Evolutionary conservation across 2,797 vertebrate species (phyloP).

Genomic region (Lemur catta): DNA sequence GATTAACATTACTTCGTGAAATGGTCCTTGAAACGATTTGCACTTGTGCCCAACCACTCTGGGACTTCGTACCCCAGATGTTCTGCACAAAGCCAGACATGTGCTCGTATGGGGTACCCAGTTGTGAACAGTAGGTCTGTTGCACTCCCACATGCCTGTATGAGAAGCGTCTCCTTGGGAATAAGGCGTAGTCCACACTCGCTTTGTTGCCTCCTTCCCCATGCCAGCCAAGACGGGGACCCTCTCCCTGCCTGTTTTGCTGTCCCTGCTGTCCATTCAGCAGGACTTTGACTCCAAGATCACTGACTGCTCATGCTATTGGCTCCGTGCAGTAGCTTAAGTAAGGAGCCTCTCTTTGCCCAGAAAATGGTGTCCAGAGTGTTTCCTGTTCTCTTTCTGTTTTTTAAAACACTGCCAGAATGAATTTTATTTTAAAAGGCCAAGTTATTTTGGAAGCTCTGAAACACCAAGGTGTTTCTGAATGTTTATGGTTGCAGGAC

Average conservation of each 20-base stretch:
- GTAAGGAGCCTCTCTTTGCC: constrained; percentile 42
- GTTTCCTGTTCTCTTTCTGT: constrained; percentile 41
- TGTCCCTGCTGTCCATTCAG: background rate
- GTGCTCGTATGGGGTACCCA: accelerated
- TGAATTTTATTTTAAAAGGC: constrained; percentile 62
- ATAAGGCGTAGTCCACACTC: background rate
- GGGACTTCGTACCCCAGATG: background rate
- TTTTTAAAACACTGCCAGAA: constrained; percentile 77
- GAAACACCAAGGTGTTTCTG: constrained; percentile 77
- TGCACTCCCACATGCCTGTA: background rate
- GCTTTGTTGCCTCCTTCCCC: constrained; percentile 22
- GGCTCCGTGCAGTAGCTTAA: background rate
- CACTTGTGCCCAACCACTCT: constrained; percentile 20
- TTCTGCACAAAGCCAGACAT: background rate
- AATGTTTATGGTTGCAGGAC: constrained; percentile 68
- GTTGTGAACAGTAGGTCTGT: background rate
- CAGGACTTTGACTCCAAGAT: constrained; percentile 1
- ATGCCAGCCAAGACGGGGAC: background rate
- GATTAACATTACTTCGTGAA: constrained; percentile 7
- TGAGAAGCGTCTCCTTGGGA: constrained; percentile 41
- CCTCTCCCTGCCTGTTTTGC: background rate
- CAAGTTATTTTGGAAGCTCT: constrained; percentile 70
- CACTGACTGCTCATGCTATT: background rate
- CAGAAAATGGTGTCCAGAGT: constrained; percentile 40
- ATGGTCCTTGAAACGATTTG: constrained; percentile 24